Conservation (phyloP, 2,113 vertebrate genomes). For the Microcebus ravelobensis region DNA sequence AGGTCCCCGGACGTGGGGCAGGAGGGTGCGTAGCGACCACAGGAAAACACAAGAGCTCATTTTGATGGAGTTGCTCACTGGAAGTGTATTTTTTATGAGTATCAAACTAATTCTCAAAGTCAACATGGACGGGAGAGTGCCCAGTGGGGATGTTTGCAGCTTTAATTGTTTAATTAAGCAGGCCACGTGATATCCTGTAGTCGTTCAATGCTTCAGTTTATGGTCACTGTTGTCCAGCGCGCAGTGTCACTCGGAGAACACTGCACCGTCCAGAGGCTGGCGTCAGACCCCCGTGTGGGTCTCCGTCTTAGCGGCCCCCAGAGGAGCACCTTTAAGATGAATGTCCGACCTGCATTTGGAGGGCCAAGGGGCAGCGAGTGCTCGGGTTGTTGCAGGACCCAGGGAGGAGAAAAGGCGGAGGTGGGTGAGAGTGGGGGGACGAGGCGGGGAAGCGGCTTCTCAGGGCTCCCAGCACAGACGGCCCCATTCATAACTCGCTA, state of each 20-base stretch:
- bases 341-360: rapidly evolving
- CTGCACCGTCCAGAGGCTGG: neutral
- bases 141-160: no score
- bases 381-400: neutral
- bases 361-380: neutral
- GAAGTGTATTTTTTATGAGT: neutral
- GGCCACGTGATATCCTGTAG: no score
- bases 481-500: constrained; percentile 71
- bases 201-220: no score
- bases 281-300: no score
- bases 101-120: neutral
- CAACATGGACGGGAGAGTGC: rapidly evolving
- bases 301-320: rapidly evolving
- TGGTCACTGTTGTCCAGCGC: neutral
- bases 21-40: rapidly evolving
- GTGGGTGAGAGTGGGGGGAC: neutral
- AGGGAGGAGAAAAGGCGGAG: neutral
- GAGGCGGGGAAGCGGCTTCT: neutral
- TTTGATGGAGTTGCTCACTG: neutral
- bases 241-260: no score
- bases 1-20: neutral
- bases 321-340: rapidly evolving
- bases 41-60: neutral
- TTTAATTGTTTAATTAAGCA: neutral
- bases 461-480: neutral